Conservation (phyloP, 2,797 vertebrate genomes). For the Bryconaethiops microstoma region DNA sequence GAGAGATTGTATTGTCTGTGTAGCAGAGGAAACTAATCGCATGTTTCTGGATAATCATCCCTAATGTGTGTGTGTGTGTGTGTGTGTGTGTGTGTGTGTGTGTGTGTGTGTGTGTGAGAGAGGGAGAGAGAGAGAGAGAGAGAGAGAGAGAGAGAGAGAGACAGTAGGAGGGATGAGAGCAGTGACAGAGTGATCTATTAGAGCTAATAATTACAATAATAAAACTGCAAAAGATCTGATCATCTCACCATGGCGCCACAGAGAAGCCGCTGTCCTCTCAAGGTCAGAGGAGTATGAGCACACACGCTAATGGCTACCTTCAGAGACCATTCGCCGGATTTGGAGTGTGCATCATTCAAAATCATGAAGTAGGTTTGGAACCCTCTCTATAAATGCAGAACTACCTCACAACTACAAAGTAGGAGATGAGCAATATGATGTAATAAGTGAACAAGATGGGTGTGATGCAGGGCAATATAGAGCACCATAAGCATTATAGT, state of each 20-base stretch:
- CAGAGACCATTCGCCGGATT: conserved; percentile 4
- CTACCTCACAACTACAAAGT: background rate
- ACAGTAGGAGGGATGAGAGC: conserved; percentile 23
- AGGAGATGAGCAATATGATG: background rate
- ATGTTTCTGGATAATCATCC: too few relatives aligned
- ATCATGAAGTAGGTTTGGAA: conserved; percentile 25
- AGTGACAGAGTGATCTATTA: conserved; percentile 50
- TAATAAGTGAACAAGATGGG: background rate
- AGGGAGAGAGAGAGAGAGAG: too few relatives aligned
- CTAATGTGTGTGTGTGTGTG: conserved; percentile 9
- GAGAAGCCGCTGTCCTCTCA: conserved; percentile 26
- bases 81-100: conserved; percentile 15
- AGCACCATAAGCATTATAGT: background rate
- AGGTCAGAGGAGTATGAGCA: conserved; percentile 43
- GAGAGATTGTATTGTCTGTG: too few relatives aligned
- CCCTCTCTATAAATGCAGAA: conserved; percentile 15
- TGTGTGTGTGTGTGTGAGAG: conserved; percentile 8
- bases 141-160: too few relatives aligned
- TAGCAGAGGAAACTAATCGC: too few relatives aligned
- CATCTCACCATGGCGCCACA: conserved; percentile 32
- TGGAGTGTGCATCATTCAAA: conserved; percentile 41
- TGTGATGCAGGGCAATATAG: background rate
- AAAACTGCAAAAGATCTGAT: conserved; percentile 53
- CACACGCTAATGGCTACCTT: conserved; percentile 31
- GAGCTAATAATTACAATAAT: conserved; percentile 62